Conservation (phyloP, 2,888 invertebrate species). For the Monopis laevigella region DNA sequence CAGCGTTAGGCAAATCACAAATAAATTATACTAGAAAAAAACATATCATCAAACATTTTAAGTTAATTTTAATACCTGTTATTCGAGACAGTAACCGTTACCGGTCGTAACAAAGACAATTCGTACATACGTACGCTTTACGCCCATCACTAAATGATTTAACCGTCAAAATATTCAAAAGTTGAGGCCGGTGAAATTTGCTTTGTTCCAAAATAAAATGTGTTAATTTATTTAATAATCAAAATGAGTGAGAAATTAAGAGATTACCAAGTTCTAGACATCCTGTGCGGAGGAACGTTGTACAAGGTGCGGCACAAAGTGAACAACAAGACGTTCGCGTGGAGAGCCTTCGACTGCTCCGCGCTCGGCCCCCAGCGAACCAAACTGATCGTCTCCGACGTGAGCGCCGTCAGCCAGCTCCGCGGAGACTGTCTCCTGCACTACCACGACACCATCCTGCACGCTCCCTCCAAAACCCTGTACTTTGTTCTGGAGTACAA, state of each 20-base stretch:
- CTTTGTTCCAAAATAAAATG: constrained; percentile 59
- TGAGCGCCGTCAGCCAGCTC: constrained; percentile 47
- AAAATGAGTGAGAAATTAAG: constrained; percentile 37
- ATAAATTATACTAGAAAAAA: too few species aligned
- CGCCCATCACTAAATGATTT: constrained; percentile 32
- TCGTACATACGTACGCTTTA: too few species aligned
- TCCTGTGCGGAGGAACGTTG: constrained; percentile 56
- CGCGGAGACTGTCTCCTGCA: constrained; percentile 35
- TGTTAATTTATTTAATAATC: constrained; percentile 23
- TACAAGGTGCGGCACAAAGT: constrained; percentile 64
- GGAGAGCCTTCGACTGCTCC: constrained; percentile 59
- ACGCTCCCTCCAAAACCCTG: constrained; percentile 52
- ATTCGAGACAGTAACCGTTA: too few species aligned
- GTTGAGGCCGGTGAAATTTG: constrained; percentile 29
- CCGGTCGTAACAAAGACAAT: too few species aligned
- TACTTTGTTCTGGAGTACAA: constrained; percentile 57
- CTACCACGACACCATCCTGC: constrained; percentile 55
- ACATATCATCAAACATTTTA: too few species aligned
- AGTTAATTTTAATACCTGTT: too few species aligned
- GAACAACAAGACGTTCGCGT: constrained; percentile 58
- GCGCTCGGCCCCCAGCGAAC: constrained; percentile 39
- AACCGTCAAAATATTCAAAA: constrained; percentile 48
- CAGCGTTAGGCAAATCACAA: too few species aligned
- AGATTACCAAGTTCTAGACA: constrained; percentile 61
- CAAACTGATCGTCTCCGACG: constrained; percentile 48